Base-by-base conservation (phyloP, 2,888 invertebrate genomes). In the Andrena dorsata region DNA sequence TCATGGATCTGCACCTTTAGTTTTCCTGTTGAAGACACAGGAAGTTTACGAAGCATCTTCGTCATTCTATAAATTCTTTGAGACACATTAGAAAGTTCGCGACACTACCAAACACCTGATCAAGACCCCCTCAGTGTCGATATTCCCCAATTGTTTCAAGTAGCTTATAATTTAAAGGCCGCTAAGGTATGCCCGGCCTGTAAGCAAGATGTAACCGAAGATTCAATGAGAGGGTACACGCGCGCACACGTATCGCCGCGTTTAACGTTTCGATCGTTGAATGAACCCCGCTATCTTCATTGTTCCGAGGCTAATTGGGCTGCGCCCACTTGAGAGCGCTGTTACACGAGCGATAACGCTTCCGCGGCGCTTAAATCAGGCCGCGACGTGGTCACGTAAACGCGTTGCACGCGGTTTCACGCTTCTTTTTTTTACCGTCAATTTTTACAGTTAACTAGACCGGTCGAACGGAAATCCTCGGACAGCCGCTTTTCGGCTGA, bases 251-350 rank as follows among this genome's bases (percentile, higher is more conserved):
- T 76, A 78, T 78, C 78, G 69, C 69, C 80, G 65, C 56, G 56
- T 70, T 53, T 64, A 66, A 47, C 68, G 73, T 73, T 63, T 73
- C 75, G 70, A 79, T 73, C 80, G 72, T 41, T 79, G 82, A 83
- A 83, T 81, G 80, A 82, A 85, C 83, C 53, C 49, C 26, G 71
- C 79, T 81, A 73, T 65, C 60, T 20, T 76, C 83, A 76, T 80
- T 85, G 76, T 87, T 78, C 76, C 63, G 74, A 60, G 60, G 74
- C 82, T 87, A 87, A 87, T 87, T 76, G 86, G 86, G 82, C 82
- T 70, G 87, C 86, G 79, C 76, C 82, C 84, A 79, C 76, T 87
- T 68, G 80, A 86, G 72, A 41, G 73, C 68, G 83, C 85, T 74
- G 80, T 80, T 80, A 77, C 66, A 81, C 47, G 81, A 69, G 60